Percentiles rank a stretch among this genome's conserved stretches.
Evolutionary conservation across 2,888 invertebrate genomes (phyloP).

Genomic region (Melieria omissa): DNA sequence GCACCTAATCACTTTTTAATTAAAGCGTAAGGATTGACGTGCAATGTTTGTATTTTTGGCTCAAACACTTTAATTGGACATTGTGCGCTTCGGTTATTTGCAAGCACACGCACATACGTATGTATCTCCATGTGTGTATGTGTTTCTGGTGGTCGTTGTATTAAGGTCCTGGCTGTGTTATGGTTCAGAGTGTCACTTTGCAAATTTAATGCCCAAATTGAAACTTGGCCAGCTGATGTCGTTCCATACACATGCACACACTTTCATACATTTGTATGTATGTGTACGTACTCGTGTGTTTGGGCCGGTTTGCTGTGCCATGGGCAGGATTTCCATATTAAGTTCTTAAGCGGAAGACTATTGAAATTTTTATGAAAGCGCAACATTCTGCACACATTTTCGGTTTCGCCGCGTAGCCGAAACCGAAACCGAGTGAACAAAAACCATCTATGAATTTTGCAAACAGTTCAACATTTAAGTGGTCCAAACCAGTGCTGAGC

Average conservation of each 20-base stretch:
- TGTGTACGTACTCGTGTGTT: not conserved
- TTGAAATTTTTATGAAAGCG: no score
- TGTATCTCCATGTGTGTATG: not conserved
- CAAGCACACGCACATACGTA: not conserved
- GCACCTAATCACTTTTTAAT: no score
- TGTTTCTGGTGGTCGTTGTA: not conserved
- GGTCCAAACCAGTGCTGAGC: no score
- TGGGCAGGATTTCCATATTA: no score
- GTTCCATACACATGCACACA: not conserved
- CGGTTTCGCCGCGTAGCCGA: no score
- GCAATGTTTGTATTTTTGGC: conserved; percentile 1
- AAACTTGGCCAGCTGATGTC: conserved; percentile 24
- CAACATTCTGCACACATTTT: no score
- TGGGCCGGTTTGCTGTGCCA: no score
- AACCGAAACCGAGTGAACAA: no score
- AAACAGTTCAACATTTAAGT: no score
- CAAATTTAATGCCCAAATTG: conserved; percentile 26
- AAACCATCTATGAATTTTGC: no score
- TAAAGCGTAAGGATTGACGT: no score
- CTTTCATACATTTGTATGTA: not conserved
- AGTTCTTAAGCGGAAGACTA: no score
- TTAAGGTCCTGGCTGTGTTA: not conserved
- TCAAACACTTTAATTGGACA: conserved; percentile 3
- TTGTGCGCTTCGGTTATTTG: not conserved
- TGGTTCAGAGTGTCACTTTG: conserved; percentile 2